Percentiles rank a stretch among this genome's conserved stretches.
Evolutionary conservation across 2,797 vertebrate genomes (phyloP).

Genomic region (Micrastur ruficollis): DNA sequence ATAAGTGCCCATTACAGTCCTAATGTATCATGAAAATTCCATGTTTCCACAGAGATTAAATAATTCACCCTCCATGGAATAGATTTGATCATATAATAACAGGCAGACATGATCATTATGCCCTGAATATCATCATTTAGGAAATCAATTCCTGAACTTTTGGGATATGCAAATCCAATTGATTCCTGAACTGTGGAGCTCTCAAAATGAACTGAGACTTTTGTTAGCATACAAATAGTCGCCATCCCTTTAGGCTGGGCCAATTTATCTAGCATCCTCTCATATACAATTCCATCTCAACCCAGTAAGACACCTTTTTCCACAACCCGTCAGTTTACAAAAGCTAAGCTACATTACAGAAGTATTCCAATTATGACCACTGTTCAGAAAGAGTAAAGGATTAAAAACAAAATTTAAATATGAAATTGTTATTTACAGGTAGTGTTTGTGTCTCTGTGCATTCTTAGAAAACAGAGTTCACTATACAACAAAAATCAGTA

Average conservation of each 20-base stretch:
- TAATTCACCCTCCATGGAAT: constrained; percentile 63
- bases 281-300: not conserved
- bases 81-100: constrained; percentile 63
- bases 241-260: not conserved
- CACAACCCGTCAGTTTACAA: not conserved
- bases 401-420: not conserved
- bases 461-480: not conserved
- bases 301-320: not conserved
- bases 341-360: not conserved
- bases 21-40: constrained; percentile 65
- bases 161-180: constrained; percentile 73
- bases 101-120: constrained; percentile 62
- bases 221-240: not conserved
- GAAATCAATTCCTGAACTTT: constrained; percentile 72
- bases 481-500: not conserved
- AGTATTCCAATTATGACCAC: not conserved
- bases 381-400: not conserved
- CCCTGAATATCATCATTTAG: constrained; percentile 67
- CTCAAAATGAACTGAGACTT: constrained; percentile 46
- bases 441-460: fast-evolving
- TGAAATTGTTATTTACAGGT: not conserved
- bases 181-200: constrained; percentile 63
- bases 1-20: constrained; percentile 50
- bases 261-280: not conserved
- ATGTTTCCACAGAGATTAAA: constrained; percentile 61